Conservation (phyloP, 2,797 vertebrate species). For the Sebastes matsubarae region DNA sequence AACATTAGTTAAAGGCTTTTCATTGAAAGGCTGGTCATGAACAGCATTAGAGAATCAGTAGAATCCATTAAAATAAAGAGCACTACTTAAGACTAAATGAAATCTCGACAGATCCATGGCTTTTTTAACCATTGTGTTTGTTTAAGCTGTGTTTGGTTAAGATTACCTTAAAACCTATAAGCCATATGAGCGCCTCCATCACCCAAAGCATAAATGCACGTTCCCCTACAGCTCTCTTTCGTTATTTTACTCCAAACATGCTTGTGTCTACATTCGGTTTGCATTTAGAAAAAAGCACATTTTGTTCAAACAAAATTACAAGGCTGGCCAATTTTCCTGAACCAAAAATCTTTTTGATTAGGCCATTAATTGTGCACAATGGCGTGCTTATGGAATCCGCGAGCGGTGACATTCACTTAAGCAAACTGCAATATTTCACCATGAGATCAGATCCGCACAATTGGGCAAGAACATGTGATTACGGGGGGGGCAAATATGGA, state of each 20-base stretch:
- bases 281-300: background rate
- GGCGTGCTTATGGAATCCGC: background rate
- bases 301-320: background rate
- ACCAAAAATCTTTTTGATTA: background rate
- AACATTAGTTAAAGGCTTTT: slow-evolving; percentile 32
- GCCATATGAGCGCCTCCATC: slow-evolving; percentile 15
- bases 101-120: slow-evolving; percentile 7
- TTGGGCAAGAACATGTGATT: background rate
- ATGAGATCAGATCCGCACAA: background rate
- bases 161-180: slow-evolving; percentile 32
- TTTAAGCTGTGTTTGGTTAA: slow-evolving; percentile 44
- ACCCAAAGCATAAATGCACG: slow-evolving; percentile 1
- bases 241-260: background rate
- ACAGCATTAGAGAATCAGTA: slow-evolving; percentile 24
- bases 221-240: background rate
- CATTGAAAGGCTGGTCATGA: slow-evolving; percentile 17
- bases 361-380: background rate
- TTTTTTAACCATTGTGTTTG: slow-evolving; percentile 42
- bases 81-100: slow-evolving; percentile 9
- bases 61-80: slow-evolving; percentile 41
- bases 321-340: background rate
- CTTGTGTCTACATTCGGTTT: background rate
- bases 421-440: background rate
- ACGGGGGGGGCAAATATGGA: background rate
- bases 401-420: background rate